phyloP scores from a whole-genome alignment of 2,113 vertebrate genomes.

The Zosterops hypoxanthus region DNA sequence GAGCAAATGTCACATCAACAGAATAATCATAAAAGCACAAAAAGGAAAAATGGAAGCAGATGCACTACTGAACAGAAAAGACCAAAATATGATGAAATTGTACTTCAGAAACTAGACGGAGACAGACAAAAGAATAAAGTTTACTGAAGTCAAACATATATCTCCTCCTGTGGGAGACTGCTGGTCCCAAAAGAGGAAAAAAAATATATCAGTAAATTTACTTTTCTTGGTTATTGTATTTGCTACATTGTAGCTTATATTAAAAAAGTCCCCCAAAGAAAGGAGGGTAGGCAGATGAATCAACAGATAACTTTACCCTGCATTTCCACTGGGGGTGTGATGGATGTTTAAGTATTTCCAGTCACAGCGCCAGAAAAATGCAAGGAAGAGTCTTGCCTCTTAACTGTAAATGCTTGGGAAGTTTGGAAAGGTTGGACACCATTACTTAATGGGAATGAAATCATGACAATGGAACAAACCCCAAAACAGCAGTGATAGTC shows the following conservation, averaged over 20 bases:
- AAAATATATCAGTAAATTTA: background rate
- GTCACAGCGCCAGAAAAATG: background rate
- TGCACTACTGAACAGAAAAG: constrained; percentile 39
- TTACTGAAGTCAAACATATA: background rate
- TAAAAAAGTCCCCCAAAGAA: background rate
- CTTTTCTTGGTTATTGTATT: background rate
- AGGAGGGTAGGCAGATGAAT: background rate
- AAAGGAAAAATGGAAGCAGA: constrained; percentile 60
- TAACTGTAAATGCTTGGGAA: background rate
- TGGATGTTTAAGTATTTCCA: background rate
- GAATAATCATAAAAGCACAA: constrained; percentile 57
- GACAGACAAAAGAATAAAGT: background rate
- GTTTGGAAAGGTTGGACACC: background rate
- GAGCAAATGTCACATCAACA: constrained; percentile 62
- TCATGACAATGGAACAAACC: background rate
- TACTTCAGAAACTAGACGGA: constrained; percentile 45
- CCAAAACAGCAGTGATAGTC: background rate
- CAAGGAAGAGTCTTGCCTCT: background rate
- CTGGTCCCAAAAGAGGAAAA: background rate
- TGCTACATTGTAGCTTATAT: background rate
- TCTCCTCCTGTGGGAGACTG: background rate
- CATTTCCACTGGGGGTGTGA: background rate
- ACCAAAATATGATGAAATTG: constrained; percentile 45
- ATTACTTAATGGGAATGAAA: background rate
- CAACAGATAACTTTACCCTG: background rate